These are phyloP conservation scores for Odontomachus brunneus DNA, from an alignment of 1,140 invertebrate genomes.

Conservation along the genomic window DNA sequence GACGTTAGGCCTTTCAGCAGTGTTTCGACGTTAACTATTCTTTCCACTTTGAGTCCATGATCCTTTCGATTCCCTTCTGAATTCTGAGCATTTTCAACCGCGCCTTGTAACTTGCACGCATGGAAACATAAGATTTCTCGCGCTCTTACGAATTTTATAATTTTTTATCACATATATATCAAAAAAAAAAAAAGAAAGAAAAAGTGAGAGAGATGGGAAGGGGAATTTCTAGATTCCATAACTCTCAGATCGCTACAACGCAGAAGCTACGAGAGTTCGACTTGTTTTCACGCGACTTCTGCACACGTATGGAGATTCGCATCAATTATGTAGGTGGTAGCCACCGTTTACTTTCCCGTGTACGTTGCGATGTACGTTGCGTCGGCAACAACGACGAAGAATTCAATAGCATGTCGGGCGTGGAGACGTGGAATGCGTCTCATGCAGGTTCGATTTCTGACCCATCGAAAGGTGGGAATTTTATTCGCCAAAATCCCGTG, in stretches of 20 bases:
- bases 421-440: not conserved
- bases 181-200: too few relatives aligned
- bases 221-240: not conserved
- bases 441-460: not conserved
- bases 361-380: not conserved
- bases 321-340: slow-evolving; percentile 21
- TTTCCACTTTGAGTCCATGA: too few relatives aligned
- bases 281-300: slow-evolving; percentile 2
- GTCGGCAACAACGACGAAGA: slow-evolving; percentile 1
- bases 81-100: too few relatives aligned
- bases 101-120: too few relatives aligned
- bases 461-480: not conserved
- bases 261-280: not conserved
- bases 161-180: too few relatives aligned
- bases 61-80: too few relatives aligned
- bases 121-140: too few relatives aligned
- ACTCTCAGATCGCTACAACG: not conserved
- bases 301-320: not conserved
- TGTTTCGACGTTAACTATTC: not conserved
- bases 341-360: not conserved
- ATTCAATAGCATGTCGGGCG: not conserved
- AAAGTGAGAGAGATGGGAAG: too few relatives aligned
- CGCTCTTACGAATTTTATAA: too few relatives aligned
- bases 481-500: not conserved
- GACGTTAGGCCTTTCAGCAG: not conserved